Evolutionary conservation across 2,797 vertebrate species (phyloP), one percentile per base, ranked within the genome.

Genomic region (Ctenopoma kingsleyae): DNA sequence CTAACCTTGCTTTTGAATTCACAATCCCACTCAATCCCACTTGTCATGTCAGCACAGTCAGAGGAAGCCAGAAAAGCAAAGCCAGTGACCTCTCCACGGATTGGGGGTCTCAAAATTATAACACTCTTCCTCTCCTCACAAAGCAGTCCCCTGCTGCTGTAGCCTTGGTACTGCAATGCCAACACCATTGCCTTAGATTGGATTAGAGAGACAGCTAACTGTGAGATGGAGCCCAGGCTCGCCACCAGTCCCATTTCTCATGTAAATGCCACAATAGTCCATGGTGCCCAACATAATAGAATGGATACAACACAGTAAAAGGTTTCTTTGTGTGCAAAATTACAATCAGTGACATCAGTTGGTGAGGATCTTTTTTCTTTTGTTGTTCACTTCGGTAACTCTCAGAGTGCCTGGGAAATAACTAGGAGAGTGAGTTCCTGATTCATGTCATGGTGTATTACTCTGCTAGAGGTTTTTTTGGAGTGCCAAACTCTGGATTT

Each of bases 241-340:
- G 91, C 89, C 91, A 92, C 87, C 86, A 89, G 92, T 87, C 85
- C 92, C 86, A 90, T 95, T 96, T 96, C 96, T 96, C 94, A 96
- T 97, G 96, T 95, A 96, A 97, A 97, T 97, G 95, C 92, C 90
- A 93, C 92, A 92, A 95, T 85, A 94, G 92, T 93, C 94, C 94
- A 88, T 83, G 92, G 86, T 93, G 95, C 84, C 90, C 83, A 3
- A 90, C 87, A 95, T 91, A 95, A 96, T 93, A 91, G 95, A 95
- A 95, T 87, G 89, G 94, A 94, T 92, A 95, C 91, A 94, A 94
- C 93, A 92, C 90, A 91, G 87, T 91, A 89, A 92, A 93, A 93
- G 84, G 81, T 93, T 94, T 91, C 86, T 92, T 95, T 95, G 95
- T 96, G 91, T 90, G 91, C 88, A 93, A 95, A 96, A 96, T 95